Evolutionary conservation across 2,888 invertebrate species (phyloP), one percentile per base, ranked within the genome.

Genomic region (Diogma glabrata): DNA sequence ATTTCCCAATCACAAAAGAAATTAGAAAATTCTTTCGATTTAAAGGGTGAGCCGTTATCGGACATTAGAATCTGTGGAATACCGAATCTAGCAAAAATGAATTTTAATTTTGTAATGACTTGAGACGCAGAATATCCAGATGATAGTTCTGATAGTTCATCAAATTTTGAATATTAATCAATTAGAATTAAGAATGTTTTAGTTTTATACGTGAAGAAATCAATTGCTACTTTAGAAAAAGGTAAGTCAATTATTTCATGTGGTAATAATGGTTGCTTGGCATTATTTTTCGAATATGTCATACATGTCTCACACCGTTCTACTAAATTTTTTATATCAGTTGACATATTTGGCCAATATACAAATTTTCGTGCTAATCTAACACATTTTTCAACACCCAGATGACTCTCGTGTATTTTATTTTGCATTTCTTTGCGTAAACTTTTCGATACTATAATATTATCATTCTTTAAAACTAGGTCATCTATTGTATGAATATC

Each of bases 1-100:
- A 33, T 33, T 33, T 9, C 33, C 33, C 36, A 36, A 4, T 36
- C 36, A 36, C 3, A 17, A 36, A 36, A 36, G 16, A 36, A 36
- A 14, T 36, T 10, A 7, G 4, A 14, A 46, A 57, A 57, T 22
- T 47, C 19, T 20, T 49, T 28, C 16, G 53, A 54, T 26, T 40
- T 52, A 50, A 51, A 57, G 16, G 53, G 56, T 8, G 56, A 53
- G 8, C 57, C 57, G 20, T 56, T 54, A 22, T 59, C 59, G 2
- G 56, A 53, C 20, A 54, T 50, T 8, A 56, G 8, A 19, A 54
- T 52, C 49, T 50, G 17, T 14, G 56, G 57, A 17, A 53, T 56
- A 16, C 57, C 56, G 45, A 54, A 53, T 28, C 56, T 49, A 16
- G 56, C 48, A 52, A 56, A 59, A 23, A 55, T 54, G 3, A 54